Conservation (phyloP, 2,888 invertebrate genomes). For the Andrena minutula region DNA sequence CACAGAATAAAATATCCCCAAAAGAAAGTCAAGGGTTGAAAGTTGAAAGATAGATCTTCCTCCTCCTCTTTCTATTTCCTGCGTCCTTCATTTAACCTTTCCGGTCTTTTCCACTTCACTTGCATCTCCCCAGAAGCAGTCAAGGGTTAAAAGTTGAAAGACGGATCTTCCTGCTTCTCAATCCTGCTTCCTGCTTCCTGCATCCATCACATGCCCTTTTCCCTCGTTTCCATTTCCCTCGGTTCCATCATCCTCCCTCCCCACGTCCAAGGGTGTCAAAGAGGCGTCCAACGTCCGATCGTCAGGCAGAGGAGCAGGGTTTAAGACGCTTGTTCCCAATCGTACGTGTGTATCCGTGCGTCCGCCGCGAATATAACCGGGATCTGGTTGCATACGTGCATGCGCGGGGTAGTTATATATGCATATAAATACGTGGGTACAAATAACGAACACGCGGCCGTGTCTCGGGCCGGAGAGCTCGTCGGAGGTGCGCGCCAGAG, state of each 20-base stretch:
- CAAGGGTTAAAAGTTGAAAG: too few relatives aligned
- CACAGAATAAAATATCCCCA: too few relatives aligned
- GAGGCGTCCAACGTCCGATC: neutral
- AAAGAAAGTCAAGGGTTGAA: too few relatives aligned
- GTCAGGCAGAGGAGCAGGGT: conserved; percentile 40
- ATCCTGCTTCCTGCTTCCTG: neutral
- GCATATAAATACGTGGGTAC: conserved; percentile 80
- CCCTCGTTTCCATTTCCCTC: neutral
- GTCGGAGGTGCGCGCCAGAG: conserved; percentile 74
- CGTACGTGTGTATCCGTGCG: conserved; percentile 34
- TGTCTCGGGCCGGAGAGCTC: conserved; percentile 65
- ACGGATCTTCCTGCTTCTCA: neutral
- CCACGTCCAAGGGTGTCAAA: conserved; percentile 22
- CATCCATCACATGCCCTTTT: neutral
- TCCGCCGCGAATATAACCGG: conserved; percentile 41
- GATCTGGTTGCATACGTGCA: conserved; percentile 30
- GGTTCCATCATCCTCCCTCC: neutral
- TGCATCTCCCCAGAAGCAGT: too few relatives aligned
- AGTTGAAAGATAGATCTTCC: neutral
- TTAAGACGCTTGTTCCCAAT: conserved; percentile 59
- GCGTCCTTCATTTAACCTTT: neutral
- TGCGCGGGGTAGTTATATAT: conserved; percentile 64
- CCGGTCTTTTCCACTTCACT: neutral
- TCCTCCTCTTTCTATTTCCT: neutral
- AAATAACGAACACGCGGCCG: conserved; percentile 83